Conservation (phyloP, 92 coral and sea anemone species). For the Diadumene lineata region DNA sequence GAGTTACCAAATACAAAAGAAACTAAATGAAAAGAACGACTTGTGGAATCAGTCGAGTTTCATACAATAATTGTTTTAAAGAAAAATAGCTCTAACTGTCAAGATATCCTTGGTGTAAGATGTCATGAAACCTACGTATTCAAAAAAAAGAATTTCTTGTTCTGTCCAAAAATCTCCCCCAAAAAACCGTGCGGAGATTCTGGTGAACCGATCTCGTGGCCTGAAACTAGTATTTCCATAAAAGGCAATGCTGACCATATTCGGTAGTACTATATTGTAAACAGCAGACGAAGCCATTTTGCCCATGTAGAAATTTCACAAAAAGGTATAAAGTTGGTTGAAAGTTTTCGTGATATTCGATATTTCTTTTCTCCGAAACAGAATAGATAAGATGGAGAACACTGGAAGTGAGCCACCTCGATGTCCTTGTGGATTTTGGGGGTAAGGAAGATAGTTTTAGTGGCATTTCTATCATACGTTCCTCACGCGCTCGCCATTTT, state of each 20-base stretch:
- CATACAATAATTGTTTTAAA: too few species aligned
- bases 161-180: too few species aligned
- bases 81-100: too few species aligned
- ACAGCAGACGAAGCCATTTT: conserved; percentile 46
- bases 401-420: conserved; percentile 77
- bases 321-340: neutral
- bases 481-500: neutral
- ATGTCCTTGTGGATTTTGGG: conserved; percentile 91
- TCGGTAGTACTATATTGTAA: conserved; percentile 37
- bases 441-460: conserved; percentile 42
- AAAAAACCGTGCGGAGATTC: too few species aligned
- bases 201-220: neutral
- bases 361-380: neutral
- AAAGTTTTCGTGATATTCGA: neutral
- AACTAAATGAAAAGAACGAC: too few species aligned
- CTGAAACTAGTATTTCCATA: conserved; percentile 34
- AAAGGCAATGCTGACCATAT: conserved; percentile 25
- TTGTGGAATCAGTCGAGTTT: too few species aligned
- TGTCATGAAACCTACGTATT: too few species aligned
- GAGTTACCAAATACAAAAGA: too few species aligned
- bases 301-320: conserved; percentile 18
- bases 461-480: neutral
- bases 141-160: too few species aligned
- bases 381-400: conserved; percentile 56
- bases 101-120: too few species aligned